These are phyloP conservation scores for Augiades crinisus DNA, from an alignment of 2,888 invertebrate genomes.

Conservation along the genomic window DNA sequence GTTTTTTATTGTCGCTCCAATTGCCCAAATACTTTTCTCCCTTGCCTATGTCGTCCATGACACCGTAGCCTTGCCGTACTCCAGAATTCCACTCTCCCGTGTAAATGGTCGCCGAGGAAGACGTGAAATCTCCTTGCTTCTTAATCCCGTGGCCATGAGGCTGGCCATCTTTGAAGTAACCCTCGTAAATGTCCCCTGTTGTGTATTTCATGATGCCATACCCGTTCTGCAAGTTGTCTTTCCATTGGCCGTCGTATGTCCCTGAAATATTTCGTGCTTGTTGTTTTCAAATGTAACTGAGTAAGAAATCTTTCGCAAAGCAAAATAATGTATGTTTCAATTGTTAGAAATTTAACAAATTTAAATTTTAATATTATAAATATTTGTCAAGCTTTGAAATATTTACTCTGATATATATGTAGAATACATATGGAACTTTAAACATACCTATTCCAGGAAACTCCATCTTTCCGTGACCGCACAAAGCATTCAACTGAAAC, in stretches of 20 bases:
- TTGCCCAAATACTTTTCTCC: constrained; percentile 95
- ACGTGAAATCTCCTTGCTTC: constrained; percentile 89
- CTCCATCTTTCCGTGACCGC: constrained; percentile 87
- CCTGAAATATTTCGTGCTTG: constrained; percentile 77
- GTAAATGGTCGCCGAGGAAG: constrained; percentile 88
- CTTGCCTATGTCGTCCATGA: constrained; percentile 91
- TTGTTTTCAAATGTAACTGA: too few relatives aligned
- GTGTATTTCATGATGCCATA: constrained; percentile 88
- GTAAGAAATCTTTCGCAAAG: too few relatives aligned
- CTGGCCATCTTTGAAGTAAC: constrained; percentile 91
- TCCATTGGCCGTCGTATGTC: constrained; percentile 90
- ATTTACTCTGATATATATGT: too few relatives aligned
- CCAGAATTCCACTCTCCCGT: constrained; percentile 94
- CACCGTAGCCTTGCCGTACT: constrained; percentile 91
- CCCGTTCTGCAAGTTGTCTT: constrained; percentile 91
- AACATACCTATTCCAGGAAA: constrained; percentile 81
- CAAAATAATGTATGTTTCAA: too few relatives aligned
- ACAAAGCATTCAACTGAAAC: constrained; percentile 87
- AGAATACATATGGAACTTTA: constrained; percentile 1
- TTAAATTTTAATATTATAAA: too few relatives aligned
- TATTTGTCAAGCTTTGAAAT: too few relatives aligned
- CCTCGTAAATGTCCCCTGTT: constrained; percentile 92
- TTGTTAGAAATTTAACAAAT: too few relatives aligned
- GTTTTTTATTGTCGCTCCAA: constrained; percentile 92
- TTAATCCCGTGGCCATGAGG: constrained; percentile 93